phyloP scores from a whole-genome alignment of 2,797 vertebrate species.

The Cryptoblepharus egeriae region DNA sequence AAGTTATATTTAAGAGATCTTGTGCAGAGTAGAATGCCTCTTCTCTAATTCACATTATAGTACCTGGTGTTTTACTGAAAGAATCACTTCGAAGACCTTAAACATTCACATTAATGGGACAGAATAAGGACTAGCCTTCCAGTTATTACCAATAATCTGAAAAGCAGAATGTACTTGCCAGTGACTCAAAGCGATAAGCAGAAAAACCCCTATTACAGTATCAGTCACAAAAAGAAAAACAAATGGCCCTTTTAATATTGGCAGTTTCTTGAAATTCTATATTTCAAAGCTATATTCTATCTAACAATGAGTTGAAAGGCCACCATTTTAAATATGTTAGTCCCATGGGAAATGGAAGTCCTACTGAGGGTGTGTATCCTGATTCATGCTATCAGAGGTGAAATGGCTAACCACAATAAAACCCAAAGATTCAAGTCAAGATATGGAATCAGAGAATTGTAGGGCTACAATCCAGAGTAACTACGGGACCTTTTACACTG shows the following conservation, averaged over 20 bases:
- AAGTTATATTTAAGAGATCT: not conserved
- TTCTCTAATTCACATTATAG: not conserved
- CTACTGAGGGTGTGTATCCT: not conserved
- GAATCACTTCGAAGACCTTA: not conserved
- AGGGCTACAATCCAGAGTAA: too few relatives aligned
- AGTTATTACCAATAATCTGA: not conserved
- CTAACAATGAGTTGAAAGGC: not conserved
- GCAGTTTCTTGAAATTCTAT: slow-evolving; percentile 5
- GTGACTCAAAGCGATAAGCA: not conserved
- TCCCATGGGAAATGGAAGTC: not conserved
- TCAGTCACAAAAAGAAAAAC: slow-evolving; percentile 11
- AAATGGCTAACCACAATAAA: not conserved
- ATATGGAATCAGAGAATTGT: not conserved
- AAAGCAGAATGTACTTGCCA: slow-evolving; percentile 13
- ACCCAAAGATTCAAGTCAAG: not conserved
- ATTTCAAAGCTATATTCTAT: not conserved
- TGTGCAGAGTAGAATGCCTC: not conserved
- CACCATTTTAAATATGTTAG: not conserved
- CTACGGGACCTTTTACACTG: too few relatives aligned
- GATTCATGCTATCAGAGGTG: not conserved
- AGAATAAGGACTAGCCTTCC: not conserved
- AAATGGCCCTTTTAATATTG: not conserved
- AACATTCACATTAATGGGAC: not conserved
- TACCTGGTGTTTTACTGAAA: not conserved
- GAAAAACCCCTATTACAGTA: not conserved